Base-by-base conservation (phyloP, 37 sponge, comb jelly and placozoan genomes). In the Beroe ovata region DNA sequence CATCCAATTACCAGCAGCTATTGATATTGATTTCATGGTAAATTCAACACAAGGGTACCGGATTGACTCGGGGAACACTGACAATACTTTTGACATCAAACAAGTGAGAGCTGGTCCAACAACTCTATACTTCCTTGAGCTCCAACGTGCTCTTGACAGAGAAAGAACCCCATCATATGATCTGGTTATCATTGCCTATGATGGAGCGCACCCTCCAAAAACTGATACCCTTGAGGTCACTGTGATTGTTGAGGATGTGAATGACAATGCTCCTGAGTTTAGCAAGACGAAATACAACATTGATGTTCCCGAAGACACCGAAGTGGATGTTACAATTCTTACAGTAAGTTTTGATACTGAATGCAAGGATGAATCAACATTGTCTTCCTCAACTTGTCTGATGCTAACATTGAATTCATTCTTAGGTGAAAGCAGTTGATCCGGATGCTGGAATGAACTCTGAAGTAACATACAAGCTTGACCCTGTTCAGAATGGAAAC, bases 171-270 rank as follows among this genome's bases (percentile, higher is more conserved):
- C 54, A 16, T 21, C n/a, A 33, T 77, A 36, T 40, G 33, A 33
- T 41, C 19, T 77, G 47, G 25, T 36, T 22, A 42, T 77, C 1
- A 23, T 32, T 3, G 84, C 84, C 1, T 77, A 42, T 40, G 84
- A 77, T 77, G 84, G 84, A n/a, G 84, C 54, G 18, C 23, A 77
- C 23, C 84, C 84, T 36, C 38, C 84, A 1, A 77, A 77, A 40
- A 77, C 26, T 20, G 84, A 77, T 23, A 39, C 54, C 19, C 84
- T 77, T 77, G 84, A 77, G 23, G 28, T 77, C 25, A 19, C 20
- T 6, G 28, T 77, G 1, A 77, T 77, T 77, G 84, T 77, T n/a
- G 84, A 77, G 23, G 84, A 77, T 77, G 84, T 32, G 47, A 77
- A 77, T 40, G 84, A 77, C n/a, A 32, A 35, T 35, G 33, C 36